phyloP scores from a whole-genome alignment of 1,140 invertebrate species.

The Drosophila nasuta region DNA sequence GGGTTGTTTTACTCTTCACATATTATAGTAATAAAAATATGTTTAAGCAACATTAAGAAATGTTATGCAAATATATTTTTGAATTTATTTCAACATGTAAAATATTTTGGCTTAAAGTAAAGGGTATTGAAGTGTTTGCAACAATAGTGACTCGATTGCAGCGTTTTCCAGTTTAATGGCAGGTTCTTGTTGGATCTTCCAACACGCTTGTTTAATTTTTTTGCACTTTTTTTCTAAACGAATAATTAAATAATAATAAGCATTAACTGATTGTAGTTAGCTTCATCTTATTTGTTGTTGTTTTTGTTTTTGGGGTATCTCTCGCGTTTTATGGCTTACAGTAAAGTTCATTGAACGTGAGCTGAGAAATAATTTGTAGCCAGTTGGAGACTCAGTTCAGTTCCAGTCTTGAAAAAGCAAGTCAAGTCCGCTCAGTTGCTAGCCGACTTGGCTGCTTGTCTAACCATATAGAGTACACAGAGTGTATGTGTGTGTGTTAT shows the following conservation, averaged over 20 bases:
- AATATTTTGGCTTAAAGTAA: background rate
- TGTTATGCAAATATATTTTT: too few relatives aligned
- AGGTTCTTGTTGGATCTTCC: slow-evolving; percentile 6
- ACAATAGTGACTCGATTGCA: background rate
- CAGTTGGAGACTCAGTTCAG: slow-evolving; percentile 18
- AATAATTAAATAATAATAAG: slow-evolving; percentile 68
- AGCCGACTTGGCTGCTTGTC: slow-evolving; percentile 25
- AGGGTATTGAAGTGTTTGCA: slow-evolving; percentile 1
- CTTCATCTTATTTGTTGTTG: slow-evolving; percentile 13
- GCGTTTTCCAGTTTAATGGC: background rate
- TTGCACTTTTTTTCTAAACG: slow-evolving; percentile 32
- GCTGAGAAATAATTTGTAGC: slow-evolving; percentile 39
- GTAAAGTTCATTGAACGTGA: slow-evolving; percentile 72
- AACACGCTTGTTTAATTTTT: slow-evolving; percentile 33
- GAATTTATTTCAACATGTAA: too few relatives aligned
- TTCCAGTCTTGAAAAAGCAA: slow-evolving; percentile 47
- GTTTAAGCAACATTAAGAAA: too few relatives aligned
- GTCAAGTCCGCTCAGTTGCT: slow-evolving; percentile 22
- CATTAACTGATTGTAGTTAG: slow-evolving; percentile 35
- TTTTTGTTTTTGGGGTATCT: slow-evolving; percentile 11
- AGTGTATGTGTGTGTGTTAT: slow-evolving; percentile 14
- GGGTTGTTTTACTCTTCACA: too few relatives aligned
- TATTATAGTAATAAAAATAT: too few relatives aligned
- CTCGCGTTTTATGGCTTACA: slow-evolving; percentile 48
- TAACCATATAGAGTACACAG: slow-evolving; percentile 53